A percentile compares a stretch with the other conserved stretches of the same genome.
These are phyloP conservation scores for Seriola dumerili DNA, from an alignment of 2,113 vertebrate genomes.

Conservation along the genomic window DNA sequence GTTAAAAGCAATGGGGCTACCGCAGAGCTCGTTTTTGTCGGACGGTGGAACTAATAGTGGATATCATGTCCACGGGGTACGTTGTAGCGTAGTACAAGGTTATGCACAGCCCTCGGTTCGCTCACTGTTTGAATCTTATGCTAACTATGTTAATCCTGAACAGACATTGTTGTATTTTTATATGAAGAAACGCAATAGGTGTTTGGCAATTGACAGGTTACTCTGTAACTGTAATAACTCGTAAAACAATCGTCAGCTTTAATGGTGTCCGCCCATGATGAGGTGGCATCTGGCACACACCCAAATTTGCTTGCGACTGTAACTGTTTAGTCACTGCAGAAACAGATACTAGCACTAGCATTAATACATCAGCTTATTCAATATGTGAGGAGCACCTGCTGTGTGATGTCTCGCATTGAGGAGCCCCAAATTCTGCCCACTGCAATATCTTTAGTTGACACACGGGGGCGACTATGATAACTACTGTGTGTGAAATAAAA, in stretches of 20 bases:
- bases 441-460: constrained; percentile 24
- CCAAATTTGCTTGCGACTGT: background rate
- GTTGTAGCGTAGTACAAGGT: constrained; percentile 46
- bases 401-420: background rate
- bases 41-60: constrained; percentile 70
- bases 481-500: background rate
- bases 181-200: background rate
- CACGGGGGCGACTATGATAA: constrained; percentile 33
- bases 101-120: background rate
- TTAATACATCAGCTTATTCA: background rate
- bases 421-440: background rate
- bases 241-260: background rate
- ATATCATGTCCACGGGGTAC: constrained; percentile 82
- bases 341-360: background rate
- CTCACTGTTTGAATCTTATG: background rate
- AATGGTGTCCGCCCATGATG: constrained; percentile 59
- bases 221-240: background rate
- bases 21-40: constrained; percentile 75
- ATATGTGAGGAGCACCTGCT: background rate
- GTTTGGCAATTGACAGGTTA: background rate
- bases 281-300: constrained; percentile 70
- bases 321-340: background rate
- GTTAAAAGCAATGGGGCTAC: constrained; percentile 62
- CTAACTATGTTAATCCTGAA: background rate
- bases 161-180: background rate